Base-by-base conservation (phyloP, 30 jellyfish, hydroid and myxozoan genomes). In the Catostylus mosaicus region DNA sequence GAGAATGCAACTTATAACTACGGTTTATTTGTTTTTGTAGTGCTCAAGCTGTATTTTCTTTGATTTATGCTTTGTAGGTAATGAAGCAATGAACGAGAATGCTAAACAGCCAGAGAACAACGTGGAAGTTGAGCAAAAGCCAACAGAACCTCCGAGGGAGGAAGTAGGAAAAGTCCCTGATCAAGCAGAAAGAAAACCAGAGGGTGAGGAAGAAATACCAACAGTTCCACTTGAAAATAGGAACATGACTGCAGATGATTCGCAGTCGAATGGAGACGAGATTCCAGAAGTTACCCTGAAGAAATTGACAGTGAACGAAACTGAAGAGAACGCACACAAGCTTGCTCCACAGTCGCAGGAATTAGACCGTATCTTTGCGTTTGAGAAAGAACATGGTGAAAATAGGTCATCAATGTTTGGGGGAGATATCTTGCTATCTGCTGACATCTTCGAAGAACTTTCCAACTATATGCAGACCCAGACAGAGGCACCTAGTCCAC, bases 381-480 rank as follows among this genome's bases (percentile, higher is more conserved):
- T 67, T 62, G 98, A 92, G 47, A 80, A 81, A 61, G 90, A 85
- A 38, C 92, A 81, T 23, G 95, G 96, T 3, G 80, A 38, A n/a
- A 70, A 85, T 40, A 62, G 96, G 29, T 89, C 98, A 6, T 86
- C 98, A 8, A 92, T 92, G 98, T 92, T 92, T 73, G 98, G 98
- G 0, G 99, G 99, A 6, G 97, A 93, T 51, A 93, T 93, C 30
- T 26, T 93, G 90, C 74, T 93, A 12, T 73, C 96, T 0, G 90
- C 90, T 37, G 97, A 87, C 45, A 93, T 93, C 24, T 68, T 93
- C 11, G 99, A 93, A 72, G 99, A 93, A 57, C 19, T 93, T 33
- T 72, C 90, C 19, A 88, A 82, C 20, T 76, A 80, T 79, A 77
- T 78, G 86, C 73, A 80, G 67, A 47, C 37, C 19, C 91, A 78